Percentiles rank a stretch among this genome's conserved stretches.
Evolutionary conservation across 2,888 invertebrate species (phyloP).

Genomic region (Diadegma fenestrale): DNA sequence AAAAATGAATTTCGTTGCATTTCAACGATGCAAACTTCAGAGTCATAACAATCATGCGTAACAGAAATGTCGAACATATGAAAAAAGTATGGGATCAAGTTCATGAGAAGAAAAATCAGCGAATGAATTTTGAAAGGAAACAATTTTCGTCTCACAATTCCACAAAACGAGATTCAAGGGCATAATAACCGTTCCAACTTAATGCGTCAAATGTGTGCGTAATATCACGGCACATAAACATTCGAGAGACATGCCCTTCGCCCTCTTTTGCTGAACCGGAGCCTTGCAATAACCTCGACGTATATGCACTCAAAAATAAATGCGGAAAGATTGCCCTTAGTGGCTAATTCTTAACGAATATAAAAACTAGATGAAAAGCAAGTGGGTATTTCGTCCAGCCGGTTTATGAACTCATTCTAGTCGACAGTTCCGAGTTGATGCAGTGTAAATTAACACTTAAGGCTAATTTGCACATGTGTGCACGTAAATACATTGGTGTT

Average conservation of each 20-base stretch:
- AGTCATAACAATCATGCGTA: too few species aligned
- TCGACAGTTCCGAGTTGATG: neutral
- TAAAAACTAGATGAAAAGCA: neutral
- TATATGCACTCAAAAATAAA: slow-evolving; percentile 34
- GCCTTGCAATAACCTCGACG: slow-evolving; percentile 4
- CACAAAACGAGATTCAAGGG: neutral
- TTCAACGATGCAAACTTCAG: too few species aligned
- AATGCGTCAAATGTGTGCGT: neutral
- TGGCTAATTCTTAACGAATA: slow-evolving; percentile 23
- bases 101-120: neutral
- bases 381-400: neutral
- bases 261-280: neutral
- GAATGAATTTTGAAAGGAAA: neutral
- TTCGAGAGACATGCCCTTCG: neutral
- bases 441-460: neutral
- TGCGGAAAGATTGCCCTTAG: slow-evolving; percentile 25
- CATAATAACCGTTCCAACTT: neutral
- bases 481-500: neutral
- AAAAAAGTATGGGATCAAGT: neutral
- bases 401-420: neutral
- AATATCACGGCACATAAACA: slow-evolving; percentile 41
- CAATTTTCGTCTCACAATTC: neutral
- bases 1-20: too few species aligned
- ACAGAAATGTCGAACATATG: neutral
- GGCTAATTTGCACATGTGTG: neutral